Conservation (phyloP, 2,797 vertebrate genomes). For the Discoglossus pictus region DNA sequence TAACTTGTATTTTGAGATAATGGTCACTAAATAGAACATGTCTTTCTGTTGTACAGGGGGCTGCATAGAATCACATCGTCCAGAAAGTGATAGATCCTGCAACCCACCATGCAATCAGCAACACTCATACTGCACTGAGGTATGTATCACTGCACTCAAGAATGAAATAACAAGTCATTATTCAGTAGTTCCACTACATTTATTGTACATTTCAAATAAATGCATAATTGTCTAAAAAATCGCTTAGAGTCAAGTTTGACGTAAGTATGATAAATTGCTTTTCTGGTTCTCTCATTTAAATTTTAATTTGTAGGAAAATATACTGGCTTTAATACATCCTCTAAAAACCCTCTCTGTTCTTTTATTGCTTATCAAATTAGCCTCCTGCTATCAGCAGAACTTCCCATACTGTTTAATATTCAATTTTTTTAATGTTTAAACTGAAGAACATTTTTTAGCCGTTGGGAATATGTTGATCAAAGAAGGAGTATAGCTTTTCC, state of each 20-base stretch:
- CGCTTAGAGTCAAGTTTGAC: slow-evolving; percentile 5
- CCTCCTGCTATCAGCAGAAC: slow-evolving; percentile 3
- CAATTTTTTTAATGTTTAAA: not conserved
- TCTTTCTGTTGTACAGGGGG: slow-evolving; percentile 81
- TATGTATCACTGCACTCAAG: slow-evolving; percentile 66
- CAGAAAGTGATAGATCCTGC: slow-evolving; percentile 85
- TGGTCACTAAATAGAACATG: not conserved
- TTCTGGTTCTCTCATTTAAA: slow-evolving; percentile 3
- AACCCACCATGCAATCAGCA: slow-evolving; percentile 85
- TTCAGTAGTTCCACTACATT: slow-evolving; percentile 11
- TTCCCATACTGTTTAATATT: not conserved
- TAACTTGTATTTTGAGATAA: too few relatives aligned
- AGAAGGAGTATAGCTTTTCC: too few relatives aligned
- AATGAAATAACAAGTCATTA: slow-evolving; percentile 15
- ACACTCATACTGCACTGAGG: slow-evolving; percentile 92
- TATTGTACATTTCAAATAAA: slow-evolving; percentile 25
- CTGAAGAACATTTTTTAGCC: too few relatives aligned
- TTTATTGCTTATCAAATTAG: slow-evolving; percentile 11
- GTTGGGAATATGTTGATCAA: too few relatives aligned
- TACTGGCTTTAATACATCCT: slow-evolving; percentile 18
- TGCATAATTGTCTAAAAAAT: not conserved
- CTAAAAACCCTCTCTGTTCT: slow-evolving; percentile 27
- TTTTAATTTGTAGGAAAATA: slow-evolving; percentile 6
- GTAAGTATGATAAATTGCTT: slow-evolving; percentile 32
- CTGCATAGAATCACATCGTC: slow-evolving; percentile 81